A percentile compares a stretch with the other conserved stretches of the same genome.
phyloP scores from a whole-genome alignment of 2,888 invertebrate species.

The Mechanitis mazaeus region DNA sequence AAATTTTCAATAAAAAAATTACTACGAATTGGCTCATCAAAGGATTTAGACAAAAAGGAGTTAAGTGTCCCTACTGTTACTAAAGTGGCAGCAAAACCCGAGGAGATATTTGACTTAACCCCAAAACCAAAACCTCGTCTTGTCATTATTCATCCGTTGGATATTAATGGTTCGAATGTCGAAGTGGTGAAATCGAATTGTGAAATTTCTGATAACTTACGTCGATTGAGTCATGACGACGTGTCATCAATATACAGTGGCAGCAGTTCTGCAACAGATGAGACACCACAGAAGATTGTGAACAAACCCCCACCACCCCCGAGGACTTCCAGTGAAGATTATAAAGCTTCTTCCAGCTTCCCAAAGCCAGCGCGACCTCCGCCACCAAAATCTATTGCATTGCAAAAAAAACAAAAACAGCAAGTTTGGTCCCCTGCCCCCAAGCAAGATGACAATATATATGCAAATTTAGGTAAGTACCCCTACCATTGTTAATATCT shows the following conservation, averaged over 20 bases:
- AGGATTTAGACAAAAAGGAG: conserved; percentile 80
- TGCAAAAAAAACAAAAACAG: conserved; percentile 78
- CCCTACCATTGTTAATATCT: neutral
- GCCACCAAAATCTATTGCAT: conserved; percentile 81
- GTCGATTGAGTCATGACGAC: conserved; percentile 70
- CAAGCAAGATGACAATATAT: conserved; percentile 77
- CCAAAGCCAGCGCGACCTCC: conserved; percentile 84
- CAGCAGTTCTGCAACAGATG: conserved; percentile 58
- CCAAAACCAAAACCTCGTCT: conserved; percentile 84
- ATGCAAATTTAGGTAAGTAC: conserved; percentile 86
- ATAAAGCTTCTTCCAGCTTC: conserved; percentile 68
- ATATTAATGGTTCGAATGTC: conserved; percentile 87
- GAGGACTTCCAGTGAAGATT: conserved; percentile 71
- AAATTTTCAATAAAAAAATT: conserved; percentile 91
- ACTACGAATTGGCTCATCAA: conserved; percentile 85
- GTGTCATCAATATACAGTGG: conserved; percentile 73
- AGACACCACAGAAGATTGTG: conserved; percentile 56
- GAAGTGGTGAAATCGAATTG: conserved; percentile 82
- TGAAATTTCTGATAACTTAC: conserved; percentile 56
- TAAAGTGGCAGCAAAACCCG: conserved; percentile 71
- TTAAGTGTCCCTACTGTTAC: conserved; percentile 55
- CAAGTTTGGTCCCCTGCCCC: conserved; percentile 63
- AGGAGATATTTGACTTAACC: conserved; percentile 75
- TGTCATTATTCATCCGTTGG: conserved; percentile 92
- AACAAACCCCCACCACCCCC: conserved; percentile 88